Evolutionary conservation across 2,888 invertebrate genomes (phyloP), one percentile per base, ranked within the genome.

Genomic region (Meghimatium bilineatum): DNA sequence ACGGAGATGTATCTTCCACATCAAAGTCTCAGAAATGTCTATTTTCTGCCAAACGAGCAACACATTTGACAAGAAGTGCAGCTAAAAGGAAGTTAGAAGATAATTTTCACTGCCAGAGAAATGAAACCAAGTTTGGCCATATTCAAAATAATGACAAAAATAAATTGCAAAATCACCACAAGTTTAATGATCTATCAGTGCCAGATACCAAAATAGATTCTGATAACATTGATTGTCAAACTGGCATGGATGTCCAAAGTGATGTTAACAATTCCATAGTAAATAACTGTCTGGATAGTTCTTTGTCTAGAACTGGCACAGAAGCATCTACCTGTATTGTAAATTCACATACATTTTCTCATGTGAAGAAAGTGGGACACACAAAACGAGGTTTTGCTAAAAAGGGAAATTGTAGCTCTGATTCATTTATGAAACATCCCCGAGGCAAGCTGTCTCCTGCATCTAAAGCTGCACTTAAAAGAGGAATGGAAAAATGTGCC

Each of bases 311-410:
- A 67, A 38, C 10, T 20, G 17, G 17, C 8, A 29, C 23, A n/a
- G 60, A 63, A n/a, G 20, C 34, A 29, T 36, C 38, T n/a, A 1
- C 26, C 17, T 20, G 20, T 26, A 34, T 14, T 0, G 23, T 0
- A 20, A 63, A n/a, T 56, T 26, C 60, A 1, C 23, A 52, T 78
- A 38, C 32, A 17, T 78, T 67, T 66, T 10, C 5, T 36, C 29
- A 32, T 1, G 44, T 44, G 32, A 14, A 52, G 10, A 67, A 66
- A 52, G 66, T 29, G 56, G 32, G 34, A 29, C 63, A 67, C 17
- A 82, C 82, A 75, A 82, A 69, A 76, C 75, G 82, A 52, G 82
- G 82, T 14, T 69, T 82, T 32, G 82, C 82, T 5, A 60, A 60
- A 82, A 75, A n/a, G 69, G 67, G 71, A 29, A 14, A 8, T 38